Evolutionary conservation across 2,797 vertebrate genomes (phyloP).

Genomic region (Erpetoichthys calabaricus): DNA sequence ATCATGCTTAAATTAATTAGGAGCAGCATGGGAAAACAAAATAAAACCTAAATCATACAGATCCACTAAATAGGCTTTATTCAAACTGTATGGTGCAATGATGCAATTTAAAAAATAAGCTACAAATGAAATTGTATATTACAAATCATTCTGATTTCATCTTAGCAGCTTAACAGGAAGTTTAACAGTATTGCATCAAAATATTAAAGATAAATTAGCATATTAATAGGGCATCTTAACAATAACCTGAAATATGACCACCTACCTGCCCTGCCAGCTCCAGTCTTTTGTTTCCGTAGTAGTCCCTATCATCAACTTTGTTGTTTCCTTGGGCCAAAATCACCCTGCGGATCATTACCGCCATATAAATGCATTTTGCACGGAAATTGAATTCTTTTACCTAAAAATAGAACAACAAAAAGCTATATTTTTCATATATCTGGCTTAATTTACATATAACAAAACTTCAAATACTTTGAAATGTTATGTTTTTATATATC

Average conservation of each 20-base stretch:
- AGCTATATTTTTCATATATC: not conserved
- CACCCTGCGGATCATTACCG: slow-evolving; percentile 93
- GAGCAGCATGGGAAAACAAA: slow-evolving; percentile 7
- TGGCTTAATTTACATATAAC: not conserved
- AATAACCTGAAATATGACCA: not conserved
- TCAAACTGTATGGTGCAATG: slow-evolving; percentile 1
- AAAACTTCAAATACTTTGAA: too few relatives aligned
- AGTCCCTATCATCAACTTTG: slow-evolving; percentile 95
- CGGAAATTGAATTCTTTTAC: slow-evolving; percentile 97
- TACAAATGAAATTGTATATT: too few relatives aligned
- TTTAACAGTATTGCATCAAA: not conserved
- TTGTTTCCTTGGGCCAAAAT: slow-evolving; percentile 92
- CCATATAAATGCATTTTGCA: slow-evolving; percentile 91
- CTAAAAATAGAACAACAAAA: slow-evolving; percentile 31
- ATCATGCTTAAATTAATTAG: slow-evolving; percentile 15
- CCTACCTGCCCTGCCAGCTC: slow-evolving; percentile 93
- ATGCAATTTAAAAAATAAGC: too few relatives aligned
- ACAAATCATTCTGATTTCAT: not conserved
- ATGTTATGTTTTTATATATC: too few relatives aligned
- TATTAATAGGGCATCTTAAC: not conserved
- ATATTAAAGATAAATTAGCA: not conserved
- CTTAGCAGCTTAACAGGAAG: not conserved
- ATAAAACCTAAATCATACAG: slow-evolving; percentile 2
- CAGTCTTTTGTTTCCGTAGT: slow-evolving; percentile 94
- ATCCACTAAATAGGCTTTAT: slow-evolving; percentile 4